These are phyloP conservation scores for Mus musculus DNA, from an alignment of 2,113 vertebrate genomes.

Conservation along the genomic window GRCm39 chr4:102474001-102474500, in stretches of 20 bases:
- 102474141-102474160: too few relatives aligned
- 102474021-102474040: too few relatives aligned
- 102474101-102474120: too few relatives aligned
- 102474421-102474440: not conserved
- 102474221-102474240: too few relatives aligned
- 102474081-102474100: too few relatives aligned
- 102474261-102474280: not conserved
- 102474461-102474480: not conserved
- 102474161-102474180: too few relatives aligned
- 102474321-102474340: not conserved
- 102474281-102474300: constrained; percentile 38
- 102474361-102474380: not conserved
- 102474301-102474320: not conserved
- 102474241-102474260: not conserved
- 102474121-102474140: too few relatives aligned
- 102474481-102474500: not conserved
- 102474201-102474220: too few relatives aligned
- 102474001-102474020: too few relatives aligned
- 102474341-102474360: not conserved
- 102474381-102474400: not conserved
- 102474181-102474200: too few relatives aligned
- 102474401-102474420: not conserved
- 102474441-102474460: not conserved
- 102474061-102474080: too few relatives aligned
- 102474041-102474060: too few relatives aligned